A percentile compares a stretch with the other conserved stretches of the same genome.
Evolutionary conservation across 2,888 invertebrate genomes (phyloP).

Genomic region (Therioaphis trifolii): DNA sequence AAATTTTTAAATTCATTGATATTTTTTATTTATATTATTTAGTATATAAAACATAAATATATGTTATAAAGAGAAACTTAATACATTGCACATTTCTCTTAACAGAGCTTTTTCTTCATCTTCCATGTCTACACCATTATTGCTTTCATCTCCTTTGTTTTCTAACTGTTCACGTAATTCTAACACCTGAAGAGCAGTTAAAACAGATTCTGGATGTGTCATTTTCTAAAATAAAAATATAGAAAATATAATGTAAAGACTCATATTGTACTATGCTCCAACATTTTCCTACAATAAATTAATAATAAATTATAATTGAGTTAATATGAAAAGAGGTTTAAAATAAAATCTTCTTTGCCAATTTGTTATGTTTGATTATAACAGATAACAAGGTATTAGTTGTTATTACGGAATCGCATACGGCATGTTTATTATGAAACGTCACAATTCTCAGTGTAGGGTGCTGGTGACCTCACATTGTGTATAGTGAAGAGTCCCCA

Average conservation of each 20-base stretch:
- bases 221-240: constrained; percentile 43
- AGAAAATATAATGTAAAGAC: background rate
- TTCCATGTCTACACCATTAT: constrained; percentile 69
- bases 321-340: too few relatives aligned
- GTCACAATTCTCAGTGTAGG: too few relatives aligned
- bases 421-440: too few relatives aligned
- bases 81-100: constrained; percentile 94
- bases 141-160: constrained; percentile 68
- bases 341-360: too few relatives aligned
- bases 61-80: too few relatives aligned
- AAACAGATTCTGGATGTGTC: constrained; percentile 86
- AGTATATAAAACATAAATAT: background rate
- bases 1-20: constrained; percentile 52
- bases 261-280: background rate
- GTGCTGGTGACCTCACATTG: too few relatives aligned
- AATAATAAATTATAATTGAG: too few relatives aligned
- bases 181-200: constrained; percentile 90
- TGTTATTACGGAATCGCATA: too few relatives aligned
- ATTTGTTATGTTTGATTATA: too few relatives aligned
- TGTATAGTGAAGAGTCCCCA: too few relatives aligned
- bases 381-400: too few relatives aligned
- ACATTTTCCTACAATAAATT: too few relatives aligned
- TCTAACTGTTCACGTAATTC: constrained; percentile 90
- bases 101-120: constrained; percentile 93
- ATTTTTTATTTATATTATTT: constrained; percentile 24